These are phyloP conservation scores for Equus quagga DNA, from an alignment of 2,113 vertebrate genomes.

Conservation along the genomic window DNA sequence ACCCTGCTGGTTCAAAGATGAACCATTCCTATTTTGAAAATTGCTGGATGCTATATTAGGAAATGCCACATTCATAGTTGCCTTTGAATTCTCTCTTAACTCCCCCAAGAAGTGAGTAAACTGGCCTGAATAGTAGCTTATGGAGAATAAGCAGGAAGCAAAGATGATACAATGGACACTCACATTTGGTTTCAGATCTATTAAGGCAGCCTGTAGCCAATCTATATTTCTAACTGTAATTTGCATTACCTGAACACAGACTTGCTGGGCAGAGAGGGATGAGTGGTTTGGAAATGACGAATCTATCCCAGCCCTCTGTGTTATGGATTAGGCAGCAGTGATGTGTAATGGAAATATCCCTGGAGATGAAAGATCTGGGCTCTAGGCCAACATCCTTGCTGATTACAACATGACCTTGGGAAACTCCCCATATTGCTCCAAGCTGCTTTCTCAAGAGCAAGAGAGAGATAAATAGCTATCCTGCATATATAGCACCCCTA, in stretches of 20 bases:
- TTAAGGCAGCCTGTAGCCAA: background rate
- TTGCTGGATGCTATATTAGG: background rate
- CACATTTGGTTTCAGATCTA: background rate
- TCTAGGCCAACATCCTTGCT: background rate
- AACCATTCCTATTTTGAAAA: constrained; percentile 2
- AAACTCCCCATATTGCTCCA: background rate
- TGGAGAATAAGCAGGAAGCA: constrained; percentile 9
- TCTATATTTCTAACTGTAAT: background rate
- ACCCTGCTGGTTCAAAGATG: background rate
- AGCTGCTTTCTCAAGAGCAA: background rate
- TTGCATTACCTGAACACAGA: background rate
- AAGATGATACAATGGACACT: background rate
- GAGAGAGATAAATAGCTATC: background rate
- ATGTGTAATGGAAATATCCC: too few relatives aligned
- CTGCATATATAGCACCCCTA: background rate
- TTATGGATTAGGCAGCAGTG: background rate
- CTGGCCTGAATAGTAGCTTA: background rate
- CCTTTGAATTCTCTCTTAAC: constrained; percentile 21
- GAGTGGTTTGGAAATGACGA: background rate
- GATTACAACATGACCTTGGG: background rate
- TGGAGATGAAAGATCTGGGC: background rate
- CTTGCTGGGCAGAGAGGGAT: background rate
- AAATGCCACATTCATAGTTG: background rate
- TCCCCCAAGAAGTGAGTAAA: background rate
- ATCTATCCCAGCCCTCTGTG: background rate